Conservation (phyloP, 2,113 vertebrate species). For the Cardinalis cardinalis region DNA sequence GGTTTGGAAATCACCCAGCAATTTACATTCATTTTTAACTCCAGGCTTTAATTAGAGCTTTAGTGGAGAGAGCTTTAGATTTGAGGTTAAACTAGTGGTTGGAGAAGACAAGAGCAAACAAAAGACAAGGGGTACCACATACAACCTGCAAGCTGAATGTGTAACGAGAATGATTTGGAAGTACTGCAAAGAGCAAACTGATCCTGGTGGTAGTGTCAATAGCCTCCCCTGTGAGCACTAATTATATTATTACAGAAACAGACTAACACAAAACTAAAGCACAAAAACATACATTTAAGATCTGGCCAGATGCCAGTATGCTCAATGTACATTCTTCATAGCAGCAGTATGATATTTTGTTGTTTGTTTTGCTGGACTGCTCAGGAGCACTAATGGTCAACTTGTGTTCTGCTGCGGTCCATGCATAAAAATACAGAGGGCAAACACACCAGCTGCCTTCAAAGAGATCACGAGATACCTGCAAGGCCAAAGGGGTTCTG, state of each 20-base stretch:
- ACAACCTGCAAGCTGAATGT: constrained; percentile 10
- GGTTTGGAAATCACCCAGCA: background rate
- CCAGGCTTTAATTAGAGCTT: background rate
- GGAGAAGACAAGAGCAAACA: background rate
- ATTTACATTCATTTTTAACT: background rate
- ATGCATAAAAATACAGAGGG: background rate
- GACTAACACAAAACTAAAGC: constrained; percentile 66
- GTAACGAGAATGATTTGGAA: constrained; percentile 29
- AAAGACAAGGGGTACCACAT: background rate
- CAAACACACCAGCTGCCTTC: background rate
- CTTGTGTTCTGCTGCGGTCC: rapidly evolving
- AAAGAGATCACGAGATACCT: background rate
- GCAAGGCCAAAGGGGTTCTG: background rate
- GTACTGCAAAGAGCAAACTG: constrained; percentile 57
- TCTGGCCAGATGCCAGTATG: constrained; percentile 41
- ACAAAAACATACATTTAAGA: constrained; percentile 67
- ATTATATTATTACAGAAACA: constrained; percentile 77
- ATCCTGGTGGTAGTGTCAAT: constrained; percentile 66
- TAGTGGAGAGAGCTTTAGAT: background rate
- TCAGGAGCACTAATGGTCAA: background rate
- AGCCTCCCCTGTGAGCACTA: constrained; percentile 72
- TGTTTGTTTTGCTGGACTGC: background rate
- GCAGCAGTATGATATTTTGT: background rate
- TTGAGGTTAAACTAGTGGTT: background rate
- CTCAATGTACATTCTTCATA: constrained; percentile 14